Evolutionary conservation across 1,140 invertebrate species (phyloP), one percentile per base, ranked within the genome.

Genomic region (Spodoptera frugiperda): DNA sequence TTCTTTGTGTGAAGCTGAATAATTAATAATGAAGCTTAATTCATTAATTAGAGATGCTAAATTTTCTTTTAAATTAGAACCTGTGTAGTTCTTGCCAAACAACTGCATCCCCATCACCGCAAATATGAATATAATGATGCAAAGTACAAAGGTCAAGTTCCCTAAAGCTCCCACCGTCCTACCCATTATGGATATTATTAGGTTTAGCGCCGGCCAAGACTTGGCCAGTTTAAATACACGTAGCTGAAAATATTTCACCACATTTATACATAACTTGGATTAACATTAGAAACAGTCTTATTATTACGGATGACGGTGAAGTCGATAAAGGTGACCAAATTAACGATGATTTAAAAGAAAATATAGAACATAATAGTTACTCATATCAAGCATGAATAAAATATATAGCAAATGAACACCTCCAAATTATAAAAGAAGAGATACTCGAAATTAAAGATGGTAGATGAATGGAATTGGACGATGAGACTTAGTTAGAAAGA

Each of bases 161-260:
- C 98, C 99, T 94, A 99, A 96, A 87, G 99, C 98, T 88, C 98
- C 98, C 95, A 99, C 97, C 39, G 99, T 99, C 95, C 98, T 97
- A 86, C 98, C 99, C 97, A 99, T 99, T 91, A 99, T 99, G 87
- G 98, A 99, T 93, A 99, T 99, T 83, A 99, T 96, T 95, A 99
- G 96, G 95, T 99, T 99, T 90, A 99, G 95, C 76, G 99, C 99
- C 84, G 98, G 98, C 99, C 99, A 99, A 74, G 98, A 99, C 95
- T 99, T 99, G 80, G 99, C 99, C 93, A 99, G 95, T 96, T 99
- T 99, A 96, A 99, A 99, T 89, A 99, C 98, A 96, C 99, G 97
- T 81, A 99, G 95, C 98, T 99, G 95, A 87, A 96, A 96, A 92
- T 93, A 89, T 89, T 91, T 85, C 82, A 92, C 89, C 82, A 91